These are phyloP conservation scores for Leptodactylus fallax DNA, from an alignment of 2,797 vertebrate genomes.

Conservation along the genomic window DNA sequence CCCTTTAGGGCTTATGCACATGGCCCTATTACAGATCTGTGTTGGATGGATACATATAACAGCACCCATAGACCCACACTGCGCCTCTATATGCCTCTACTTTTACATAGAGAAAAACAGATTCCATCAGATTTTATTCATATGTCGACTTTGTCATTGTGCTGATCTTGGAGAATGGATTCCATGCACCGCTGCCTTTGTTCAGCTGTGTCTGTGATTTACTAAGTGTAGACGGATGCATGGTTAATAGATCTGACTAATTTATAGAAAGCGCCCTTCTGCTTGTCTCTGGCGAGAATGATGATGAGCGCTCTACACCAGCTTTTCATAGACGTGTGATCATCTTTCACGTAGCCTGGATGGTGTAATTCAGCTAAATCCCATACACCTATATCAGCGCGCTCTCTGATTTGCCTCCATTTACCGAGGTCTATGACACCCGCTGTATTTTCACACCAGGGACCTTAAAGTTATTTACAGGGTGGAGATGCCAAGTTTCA, in stretches of 20 bases:
- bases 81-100: background rate
- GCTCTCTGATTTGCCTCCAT: background rate
- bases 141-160: conserved; percentile 62
- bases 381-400: background rate
- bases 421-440: background rate
- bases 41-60: background rate
- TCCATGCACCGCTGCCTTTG: no score
- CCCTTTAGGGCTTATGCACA: no score
- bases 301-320: conserved; percentile 36
- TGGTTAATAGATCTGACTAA: conserved; percentile 53
- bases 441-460: background rate
- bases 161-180: no score
- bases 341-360: background rate
- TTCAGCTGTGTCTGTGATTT: conserved; percentile 58
- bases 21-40: no score
- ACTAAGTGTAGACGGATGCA: conserved; percentile 34
- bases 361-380: background rate
- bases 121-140: conserved; percentile 40
- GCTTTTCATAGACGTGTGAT: conserved; percentile 32
- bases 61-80: background rate
- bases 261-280: conserved; percentile 51
- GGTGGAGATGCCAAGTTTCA: no score
- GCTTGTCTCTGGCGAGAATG: conserved; percentile 28
- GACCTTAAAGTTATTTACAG: background rate
- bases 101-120: no score